A percentile compares a stretch with the other conserved stretches of the same genome.
phyloP scores from a whole-genome alignment of 2,113 vertebrate genomes.

The Tylochromis polylepis region DNA sequence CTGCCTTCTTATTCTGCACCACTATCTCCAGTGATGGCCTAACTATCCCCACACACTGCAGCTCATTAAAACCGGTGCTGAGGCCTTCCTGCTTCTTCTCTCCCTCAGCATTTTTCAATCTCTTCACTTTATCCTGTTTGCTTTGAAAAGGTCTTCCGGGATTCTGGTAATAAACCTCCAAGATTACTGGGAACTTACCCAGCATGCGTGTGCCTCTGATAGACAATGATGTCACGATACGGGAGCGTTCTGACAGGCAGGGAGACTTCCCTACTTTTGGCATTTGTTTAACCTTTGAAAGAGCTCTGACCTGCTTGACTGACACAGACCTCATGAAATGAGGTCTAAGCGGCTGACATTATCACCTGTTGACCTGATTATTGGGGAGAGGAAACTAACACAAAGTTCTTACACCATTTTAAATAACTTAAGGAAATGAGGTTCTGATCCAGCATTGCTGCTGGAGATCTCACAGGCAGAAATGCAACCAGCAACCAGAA shows the following conservation, averaged over 20 bases:
- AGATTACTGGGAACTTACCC: constrained; percentile 20
- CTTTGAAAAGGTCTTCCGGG: constrained; percentile 53
- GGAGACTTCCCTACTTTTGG: not conserved
- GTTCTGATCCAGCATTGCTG: not conserved
- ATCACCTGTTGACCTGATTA: not conserved
- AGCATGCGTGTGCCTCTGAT: not conserved
- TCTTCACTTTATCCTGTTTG: constrained; percentile 39
- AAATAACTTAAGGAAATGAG: not conserved
- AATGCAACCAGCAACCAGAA: not conserved
- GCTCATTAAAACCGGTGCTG: constrained; percentile 44
- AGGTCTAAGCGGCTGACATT: not conserved
- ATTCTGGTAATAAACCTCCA: not conserved
- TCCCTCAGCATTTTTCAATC: not conserved
- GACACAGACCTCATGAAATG: not conserved
- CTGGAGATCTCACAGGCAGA: not conserved
- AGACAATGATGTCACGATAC: not conserved
- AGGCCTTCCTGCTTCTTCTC: not conserved
- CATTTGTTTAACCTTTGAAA: constrained; percentile 22
- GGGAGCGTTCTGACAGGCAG: not conserved
- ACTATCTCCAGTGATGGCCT: constrained; percentile 40
- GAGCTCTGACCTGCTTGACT: not conserved
- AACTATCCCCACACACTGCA: constrained; percentile 23
- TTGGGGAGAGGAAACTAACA: not conserved
- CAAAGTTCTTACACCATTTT: not conserved
- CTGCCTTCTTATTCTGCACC: constrained; percentile 25